Evolutionary conservation across 35 echinoderm and acorn worm species (phyloP), one percentile per base, ranked within the genome.

Genomic region (Ophiothrix spiculata): DNA sequence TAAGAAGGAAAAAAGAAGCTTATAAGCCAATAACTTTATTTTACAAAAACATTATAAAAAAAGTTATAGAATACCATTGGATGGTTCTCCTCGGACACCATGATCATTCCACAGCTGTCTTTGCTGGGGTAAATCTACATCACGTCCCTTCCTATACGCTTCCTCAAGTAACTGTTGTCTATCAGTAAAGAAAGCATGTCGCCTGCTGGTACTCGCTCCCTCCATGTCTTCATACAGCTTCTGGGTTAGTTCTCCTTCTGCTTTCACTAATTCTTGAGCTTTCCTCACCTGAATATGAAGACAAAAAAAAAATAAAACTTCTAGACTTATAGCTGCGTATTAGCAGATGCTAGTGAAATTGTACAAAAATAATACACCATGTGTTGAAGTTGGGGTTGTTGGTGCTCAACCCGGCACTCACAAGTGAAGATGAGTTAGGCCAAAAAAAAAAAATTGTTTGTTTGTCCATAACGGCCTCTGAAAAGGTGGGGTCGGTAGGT

Each of bases 251-350:
- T 88, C 88, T 31, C 88, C 93, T 46, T 98, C 95, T 29, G 79
- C 82, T 3, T 88, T 80, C 16, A 98, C 91, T 16, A 98, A 77
- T 16, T 93, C 92, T 49, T 94, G 84, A 15, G 95, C 95, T 83
- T 83, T 93, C 33, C 84, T 82, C n/a, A 98, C 95, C 95, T 98
- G 75, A 19, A 56, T 34, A 86, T 25, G 23, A 14, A 28, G 19
- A 25, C 34, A 85, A 69, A 33, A 32, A 82, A 10, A 60, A 1
- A 35, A 37, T 28, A 74, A 64, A 8, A 83, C 0, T 33, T 32
- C 37, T 17, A 80, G 2, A 33, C 16, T 21, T 39, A 56, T 42
- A 40, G 56, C 29, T 25, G 32, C 13, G 75, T 32, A 38, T 0
- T 21, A 25, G 13, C 32, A 12, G n/a, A n/a, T 40, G 37, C 28